These are phyloP conservation scores for Nesoenas mayeri DNA, from an alignment of 2,113 vertebrate genomes.

Conservation along the genomic window DNA sequence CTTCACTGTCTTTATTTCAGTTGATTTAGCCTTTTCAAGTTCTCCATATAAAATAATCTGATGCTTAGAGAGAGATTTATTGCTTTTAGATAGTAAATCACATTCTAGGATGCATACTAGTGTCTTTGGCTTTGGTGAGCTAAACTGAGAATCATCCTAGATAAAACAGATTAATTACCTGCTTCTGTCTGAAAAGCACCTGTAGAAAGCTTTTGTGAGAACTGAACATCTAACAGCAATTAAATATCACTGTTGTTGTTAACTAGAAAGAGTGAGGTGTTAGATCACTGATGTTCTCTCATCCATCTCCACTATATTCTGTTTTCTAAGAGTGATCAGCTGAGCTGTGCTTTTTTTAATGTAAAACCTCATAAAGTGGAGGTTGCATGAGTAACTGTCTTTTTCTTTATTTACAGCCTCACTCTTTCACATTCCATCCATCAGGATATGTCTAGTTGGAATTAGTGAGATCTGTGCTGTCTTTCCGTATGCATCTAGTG, in stretches of 20 bases:
- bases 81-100: neutral
- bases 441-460: neutral
- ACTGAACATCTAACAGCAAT: neutral
- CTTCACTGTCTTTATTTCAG: neutral
- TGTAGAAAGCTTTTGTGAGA: neutral
- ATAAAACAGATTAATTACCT: neutral
- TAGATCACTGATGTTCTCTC: neutral
- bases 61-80: neutral
- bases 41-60: neutral
- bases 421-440: neutral
- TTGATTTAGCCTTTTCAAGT: neutral
- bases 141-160: neutral
- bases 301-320: neutral
- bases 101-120: neutral
- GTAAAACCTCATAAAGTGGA: neutral
- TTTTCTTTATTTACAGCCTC: neutral
- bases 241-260: neutral
- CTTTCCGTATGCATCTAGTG: neutral
- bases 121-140: neutral
- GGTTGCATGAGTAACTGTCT: neutral
- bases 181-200: neutral
- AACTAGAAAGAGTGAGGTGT: neutral
- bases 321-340: neutral
- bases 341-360: neutral
- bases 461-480: neutral